These are phyloP conservation scores for Thunnus thynnus DNA, from an alignment of 2,113 vertebrate species.

Conservation along the genomic window DNA sequence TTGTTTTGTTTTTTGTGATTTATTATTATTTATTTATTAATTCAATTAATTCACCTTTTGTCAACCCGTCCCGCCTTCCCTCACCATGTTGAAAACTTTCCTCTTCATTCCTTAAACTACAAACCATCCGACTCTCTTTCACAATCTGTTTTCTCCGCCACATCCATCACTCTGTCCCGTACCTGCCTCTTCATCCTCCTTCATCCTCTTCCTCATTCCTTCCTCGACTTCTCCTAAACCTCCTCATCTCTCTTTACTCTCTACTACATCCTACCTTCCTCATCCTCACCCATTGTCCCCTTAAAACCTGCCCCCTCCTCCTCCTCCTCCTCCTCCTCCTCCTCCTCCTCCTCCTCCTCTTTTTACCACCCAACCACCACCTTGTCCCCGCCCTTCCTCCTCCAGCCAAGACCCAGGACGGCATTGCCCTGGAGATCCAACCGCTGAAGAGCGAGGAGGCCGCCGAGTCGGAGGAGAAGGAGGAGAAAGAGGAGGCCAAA, in stretches of 20 bases:
- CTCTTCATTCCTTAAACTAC: background rate
- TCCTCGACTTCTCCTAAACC: constrained; percentile 1
- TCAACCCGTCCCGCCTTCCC: background rate
- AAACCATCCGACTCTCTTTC: background rate
- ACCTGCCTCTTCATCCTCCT: constrained; percentile 24
- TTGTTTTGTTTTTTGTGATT: constrained; percentile 20
- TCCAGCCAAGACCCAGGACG: constrained; percentile 96
- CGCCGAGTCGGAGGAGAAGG: constrained; percentile 91
- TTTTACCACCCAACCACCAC: constrained; percentile 35
- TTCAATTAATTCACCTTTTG: constrained; percentile 50
- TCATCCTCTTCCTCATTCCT: constrained; percentile 41
- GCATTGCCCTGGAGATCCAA: constrained; percentile 96
- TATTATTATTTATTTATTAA: constrained; percentile 40
- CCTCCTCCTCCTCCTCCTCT: constrained; percentile 11
- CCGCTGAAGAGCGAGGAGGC: constrained; percentile 96
- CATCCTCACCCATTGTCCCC: constrained; percentile 3
- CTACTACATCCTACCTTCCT: background rate
- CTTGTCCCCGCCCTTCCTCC: constrained; percentile 68
- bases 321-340: background rate
- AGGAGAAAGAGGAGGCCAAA: constrained; percentile 91
- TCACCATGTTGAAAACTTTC: constrained; percentile 9
- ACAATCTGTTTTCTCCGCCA: background rate
- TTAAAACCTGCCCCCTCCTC: constrained; percentile 7
- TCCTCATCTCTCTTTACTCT: background rate
- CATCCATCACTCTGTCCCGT: background rate